Evolutionary conservation across 1,140 invertebrate species (phyloP).

Genomic region (Drosophila triauraria): DNA sequence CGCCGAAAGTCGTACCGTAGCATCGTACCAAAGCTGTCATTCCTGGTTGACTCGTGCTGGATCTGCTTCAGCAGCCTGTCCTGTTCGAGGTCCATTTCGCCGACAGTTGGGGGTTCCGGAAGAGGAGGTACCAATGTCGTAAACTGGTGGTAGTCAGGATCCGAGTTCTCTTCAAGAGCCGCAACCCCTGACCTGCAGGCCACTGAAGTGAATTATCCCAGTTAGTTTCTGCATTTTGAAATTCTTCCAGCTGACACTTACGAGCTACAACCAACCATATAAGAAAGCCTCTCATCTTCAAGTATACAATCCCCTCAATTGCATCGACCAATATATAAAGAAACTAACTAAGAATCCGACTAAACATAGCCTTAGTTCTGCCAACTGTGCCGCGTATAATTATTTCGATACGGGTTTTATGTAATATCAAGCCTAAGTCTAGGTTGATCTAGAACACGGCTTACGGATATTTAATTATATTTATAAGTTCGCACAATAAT

Average conservation of each 20-base stretch:
- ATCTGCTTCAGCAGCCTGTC: not conserved
- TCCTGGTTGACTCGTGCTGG: not conserved
- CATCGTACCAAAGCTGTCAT: no score
- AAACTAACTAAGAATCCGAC: not conserved
- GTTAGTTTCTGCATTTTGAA: not conserved
- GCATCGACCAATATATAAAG: not conserved
- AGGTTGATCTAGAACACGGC: not conserved
- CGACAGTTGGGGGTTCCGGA: not conserved
- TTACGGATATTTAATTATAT: no score
- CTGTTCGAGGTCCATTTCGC: not conserved
- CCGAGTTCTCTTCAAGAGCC: no score
- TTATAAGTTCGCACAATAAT: no score
- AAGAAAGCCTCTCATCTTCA: not conserved
- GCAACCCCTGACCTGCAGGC: not conserved
- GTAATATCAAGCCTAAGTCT: not conserved
- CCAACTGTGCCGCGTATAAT: not conserved
- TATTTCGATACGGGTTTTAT: not conserved
- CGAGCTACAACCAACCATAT: slow-evolving; percentile 3
- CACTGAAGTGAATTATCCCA: not conserved
- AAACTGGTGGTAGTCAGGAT: not conserved
- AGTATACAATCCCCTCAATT: not conserved
- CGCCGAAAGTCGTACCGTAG: no score
- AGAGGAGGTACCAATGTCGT: not conserved
- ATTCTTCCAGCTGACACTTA: not conserved
- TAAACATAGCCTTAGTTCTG: not conserved